phyloP scores from a whole-genome alignment of 1,140 invertebrate species.

The Drosophila parabipectinata region DNA sequence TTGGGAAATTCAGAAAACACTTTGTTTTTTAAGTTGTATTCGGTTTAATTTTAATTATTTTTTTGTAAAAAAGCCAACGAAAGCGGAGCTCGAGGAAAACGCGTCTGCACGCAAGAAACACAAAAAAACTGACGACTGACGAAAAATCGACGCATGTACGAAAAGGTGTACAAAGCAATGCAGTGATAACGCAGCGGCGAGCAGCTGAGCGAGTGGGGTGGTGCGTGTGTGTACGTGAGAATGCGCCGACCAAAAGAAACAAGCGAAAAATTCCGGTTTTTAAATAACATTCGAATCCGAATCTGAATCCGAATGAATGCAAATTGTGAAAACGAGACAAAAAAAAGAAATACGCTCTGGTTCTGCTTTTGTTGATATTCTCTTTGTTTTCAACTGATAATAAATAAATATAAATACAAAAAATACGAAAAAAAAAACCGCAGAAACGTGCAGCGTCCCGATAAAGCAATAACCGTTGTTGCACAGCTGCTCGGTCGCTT shows the following conservation, averaged over 20 bases:
- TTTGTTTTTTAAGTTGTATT: background rate
- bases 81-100: slow-evolving; percentile 49
- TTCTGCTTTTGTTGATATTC: slow-evolving; percentile 39
- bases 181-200: slow-evolving; percentile 68
- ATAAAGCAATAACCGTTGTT: slow-evolving; percentile 28
- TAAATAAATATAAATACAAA: background rate
- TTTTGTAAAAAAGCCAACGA: slow-evolving; percentile 14
- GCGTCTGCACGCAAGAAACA: slow-evolving; percentile 74
- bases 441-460: slow-evolving; percentile 27
- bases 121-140: slow-evolving; percentile 64
- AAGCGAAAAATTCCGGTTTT: slow-evolving; percentile 77
- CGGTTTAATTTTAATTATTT: background rate
- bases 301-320: slow-evolving; percentile 54
- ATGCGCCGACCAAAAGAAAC: slow-evolving; percentile 70
- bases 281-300: slow-evolving; percentile 52
- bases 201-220: slow-evolving; percentile 60
- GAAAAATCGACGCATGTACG: slow-evolving; percentile 56
- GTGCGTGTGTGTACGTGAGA: slow-evolving; percentile 67
- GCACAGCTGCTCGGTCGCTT: slow-evolving; percentile 28
- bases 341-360: slow-evolving; percentile 4
- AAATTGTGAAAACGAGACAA: slow-evolving; percentile 33
- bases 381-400: slow-evolving; percentile 45
- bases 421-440: background rate
- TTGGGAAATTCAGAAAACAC: no score
- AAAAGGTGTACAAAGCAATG: slow-evolving; percentile 72